phyloP scores from a whole-genome alignment of 2,797 vertebrate genomes.

The Lagocephalus sceleratus region DNA sequence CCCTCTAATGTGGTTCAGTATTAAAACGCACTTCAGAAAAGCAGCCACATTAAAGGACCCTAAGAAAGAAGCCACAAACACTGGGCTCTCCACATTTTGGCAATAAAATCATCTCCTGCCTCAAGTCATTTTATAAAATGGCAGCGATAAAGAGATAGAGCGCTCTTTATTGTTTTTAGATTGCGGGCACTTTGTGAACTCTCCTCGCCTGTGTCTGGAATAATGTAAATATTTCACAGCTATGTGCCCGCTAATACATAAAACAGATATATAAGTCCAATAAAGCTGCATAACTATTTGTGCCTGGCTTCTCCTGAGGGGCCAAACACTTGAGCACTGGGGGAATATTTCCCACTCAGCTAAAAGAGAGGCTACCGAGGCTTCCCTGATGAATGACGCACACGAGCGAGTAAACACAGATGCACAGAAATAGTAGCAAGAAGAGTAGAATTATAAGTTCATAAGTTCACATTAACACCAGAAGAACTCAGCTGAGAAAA shows the following conservation, averaged over 20 bases:
- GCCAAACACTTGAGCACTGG: constrained; percentile 65
- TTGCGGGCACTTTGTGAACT: constrained; percentile 77
- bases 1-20: constrained; percentile 56
- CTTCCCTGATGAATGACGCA: constrained; percentile 58
- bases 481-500: constrained; percentile 3
- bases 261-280: constrained; percentile 83
- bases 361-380: constrained; percentile 54
- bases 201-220: constrained; percentile 72
- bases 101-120: constrained; percentile 82
- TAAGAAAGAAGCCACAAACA: constrained; percentile 68
- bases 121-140: constrained; percentile 81
- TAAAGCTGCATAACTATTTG: constrained; percentile 77
- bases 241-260: constrained; percentile 75
- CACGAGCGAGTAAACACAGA: constrained; percentile 38
- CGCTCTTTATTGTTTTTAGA: constrained; percentile 83
- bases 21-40: constrained; percentile 79
- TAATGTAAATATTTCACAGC: constrained; percentile 83
- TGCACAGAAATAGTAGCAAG: constrained; percentile 11
- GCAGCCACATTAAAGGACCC: constrained; percentile 68
- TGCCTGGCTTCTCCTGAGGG: constrained; percentile 65
- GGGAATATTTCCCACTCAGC: constrained; percentile 64
- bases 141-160: constrained; percentile 81
- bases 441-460: constrained; percentile 22
- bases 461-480: constrained; percentile 21
- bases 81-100: constrained; percentile 67